phyloP scores from a whole-genome alignment of 64 coral and sea anemone genomes.

The Montipora efflorescens region DNA sequence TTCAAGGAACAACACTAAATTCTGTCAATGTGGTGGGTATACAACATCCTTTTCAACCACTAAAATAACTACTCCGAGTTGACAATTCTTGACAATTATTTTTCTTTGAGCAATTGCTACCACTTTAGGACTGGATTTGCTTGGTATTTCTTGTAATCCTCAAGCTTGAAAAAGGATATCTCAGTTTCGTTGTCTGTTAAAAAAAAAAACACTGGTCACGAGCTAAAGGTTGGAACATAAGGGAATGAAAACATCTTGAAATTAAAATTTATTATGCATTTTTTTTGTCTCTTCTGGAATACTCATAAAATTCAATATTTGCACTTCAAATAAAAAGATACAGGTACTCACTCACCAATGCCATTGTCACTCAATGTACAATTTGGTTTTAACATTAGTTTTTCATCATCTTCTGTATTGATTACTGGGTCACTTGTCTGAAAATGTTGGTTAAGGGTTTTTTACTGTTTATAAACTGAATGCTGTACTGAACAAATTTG shows the following conservation, averaged over 20 bases:
- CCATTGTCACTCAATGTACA: constrained; percentile 57
- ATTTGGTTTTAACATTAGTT: constrained; percentile 52
- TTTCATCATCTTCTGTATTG: constrained; percentile 74
- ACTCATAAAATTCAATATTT: too few species aligned
- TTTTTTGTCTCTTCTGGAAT: too few species aligned
- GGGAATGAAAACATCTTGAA: neutral
- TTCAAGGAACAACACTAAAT: too few species aligned
- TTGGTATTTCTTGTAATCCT: constrained; percentile 95
- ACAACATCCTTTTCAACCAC: too few species aligned
- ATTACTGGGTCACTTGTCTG: constrained; percentile 88
- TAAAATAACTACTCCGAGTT: neutral
- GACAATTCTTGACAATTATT: neutral
- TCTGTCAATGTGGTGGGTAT: too few species aligned
- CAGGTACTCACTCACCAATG: constrained; percentile 66
- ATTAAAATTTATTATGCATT: neutral
- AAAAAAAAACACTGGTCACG: neutral
- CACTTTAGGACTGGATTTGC: constrained; percentile 86
- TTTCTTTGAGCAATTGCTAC: constrained; percentile 30
- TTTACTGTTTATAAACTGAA: neutral
- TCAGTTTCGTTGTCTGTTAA: constrained; percentile 90
- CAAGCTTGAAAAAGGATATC: constrained; percentile 77
- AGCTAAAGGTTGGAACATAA: too few species aligned
- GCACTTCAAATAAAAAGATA: neutral
- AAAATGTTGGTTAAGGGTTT: neutral
- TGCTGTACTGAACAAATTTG: neutral